Conservation (phyloP, 1,140 invertebrate genomes). For the Anthonomus grandis region DNA sequence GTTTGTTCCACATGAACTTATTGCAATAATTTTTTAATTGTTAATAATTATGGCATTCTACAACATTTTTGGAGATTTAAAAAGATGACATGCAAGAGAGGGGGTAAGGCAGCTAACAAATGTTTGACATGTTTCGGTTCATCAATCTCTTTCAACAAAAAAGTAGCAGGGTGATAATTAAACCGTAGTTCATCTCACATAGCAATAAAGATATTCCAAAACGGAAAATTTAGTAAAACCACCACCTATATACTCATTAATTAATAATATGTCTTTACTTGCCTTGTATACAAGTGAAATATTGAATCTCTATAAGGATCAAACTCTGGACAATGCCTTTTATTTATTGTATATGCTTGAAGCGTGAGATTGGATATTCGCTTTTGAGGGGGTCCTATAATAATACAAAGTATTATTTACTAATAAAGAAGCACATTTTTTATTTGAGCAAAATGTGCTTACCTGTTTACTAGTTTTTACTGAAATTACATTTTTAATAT, state of each 20-base stretch:
- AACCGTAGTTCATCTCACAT: not conserved
- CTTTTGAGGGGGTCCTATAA: conserved; percentile 7
- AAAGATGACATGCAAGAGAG: no score
- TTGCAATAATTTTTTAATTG: no score
- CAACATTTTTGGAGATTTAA: no score
- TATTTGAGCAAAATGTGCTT: no score
- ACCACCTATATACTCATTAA: no score
- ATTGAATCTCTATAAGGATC: conserved; percentile 26
- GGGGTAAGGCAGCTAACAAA: not conserved
- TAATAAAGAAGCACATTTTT: no score
- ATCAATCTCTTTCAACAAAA: not conserved
- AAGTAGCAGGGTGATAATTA: not conserved
- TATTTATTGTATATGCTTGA: conserved; percentile 14
- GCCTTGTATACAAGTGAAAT: conserved; percentile 28
- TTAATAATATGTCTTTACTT: conserved; percentile 1
- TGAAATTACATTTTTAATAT: no score
- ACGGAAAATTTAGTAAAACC: not conserved
- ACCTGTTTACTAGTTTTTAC: no score
- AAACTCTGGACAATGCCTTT: conserved; percentile 21
- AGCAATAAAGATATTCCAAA: not conserved
- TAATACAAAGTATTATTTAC: no score
- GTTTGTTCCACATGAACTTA: no score
- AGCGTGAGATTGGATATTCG: conserved; percentile 5
- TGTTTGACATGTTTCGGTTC: not conserved
- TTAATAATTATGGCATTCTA: no score